Base-by-base conservation (phyloP, 2,113 vertebrate species). In the Nycticorax nycticorax region DNA sequence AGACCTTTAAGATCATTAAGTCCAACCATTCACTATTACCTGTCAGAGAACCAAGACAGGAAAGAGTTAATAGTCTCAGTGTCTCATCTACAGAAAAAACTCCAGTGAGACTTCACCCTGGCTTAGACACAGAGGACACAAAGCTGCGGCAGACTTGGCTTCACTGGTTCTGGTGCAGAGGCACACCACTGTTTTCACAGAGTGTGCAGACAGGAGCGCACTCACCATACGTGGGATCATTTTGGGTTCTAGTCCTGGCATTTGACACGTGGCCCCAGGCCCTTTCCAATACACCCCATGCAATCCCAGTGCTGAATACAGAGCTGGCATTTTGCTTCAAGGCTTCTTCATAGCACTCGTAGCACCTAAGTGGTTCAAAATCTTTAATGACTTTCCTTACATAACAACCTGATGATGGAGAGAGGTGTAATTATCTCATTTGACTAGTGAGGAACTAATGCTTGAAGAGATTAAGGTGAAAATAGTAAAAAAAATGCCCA, bases 341-440 rank as follows among this genome's bases (percentile, higher is more conserved):
- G 27, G 14, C 32, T 92, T 88, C 14, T 80, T 89, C 41, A 43
- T 41, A 86, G 14, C 47, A 60, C 67, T 80, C 7, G 0, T 74
- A 91, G 41, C 13, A 13, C 12, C 33, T 59, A 68, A 78, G 30
- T 69, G 27, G 47, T 68, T 94, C 77, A 85, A 91, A 96, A 89
- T 41, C 80, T 82, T 84, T 82, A 75, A 85, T 82, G 43, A 85
- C 52, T 92, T 86, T 75, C 78, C 55, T 45, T 84, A 55, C 19
- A 30, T 89, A 94, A 87, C 43, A 92, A 95, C 69, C 48, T 88
- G 66, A 79, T 53, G 89, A 93, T 53, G 56, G 66, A 89, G 33
- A 91, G 77, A 89, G 56, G 30, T 76, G 64, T 94, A 94, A 91
- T 91, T 94, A 87, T 79, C 69, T 85, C 86, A 81, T 92, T 83